Conservation (phyloP, 2,888 invertebrate genomes). For the Caenorhabditis sinica region DNA sequence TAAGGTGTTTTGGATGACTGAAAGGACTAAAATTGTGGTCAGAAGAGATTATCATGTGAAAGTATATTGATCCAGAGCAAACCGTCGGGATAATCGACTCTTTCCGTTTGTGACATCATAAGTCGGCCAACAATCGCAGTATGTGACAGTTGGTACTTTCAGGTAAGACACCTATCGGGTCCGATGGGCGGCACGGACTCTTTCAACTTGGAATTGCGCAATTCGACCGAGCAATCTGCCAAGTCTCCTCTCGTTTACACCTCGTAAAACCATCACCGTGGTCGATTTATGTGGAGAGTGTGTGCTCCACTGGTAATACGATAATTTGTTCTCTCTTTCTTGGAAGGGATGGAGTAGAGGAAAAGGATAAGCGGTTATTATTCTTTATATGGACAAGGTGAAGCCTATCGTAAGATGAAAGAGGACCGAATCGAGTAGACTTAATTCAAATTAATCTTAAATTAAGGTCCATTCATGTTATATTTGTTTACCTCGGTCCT, state of each 20-base stretch:
- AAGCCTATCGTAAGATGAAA: not conserved
- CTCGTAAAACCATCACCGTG: slow-evolving; percentile 60
- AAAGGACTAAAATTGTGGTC: not conserved
- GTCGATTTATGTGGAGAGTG: slow-evolving; percentile 42
- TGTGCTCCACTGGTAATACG: slow-evolving; percentile 59
- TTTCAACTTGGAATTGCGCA: slow-evolving; percentile 51
- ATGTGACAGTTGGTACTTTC: slow-evolving; percentile 51
- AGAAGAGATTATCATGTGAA: not conserved
- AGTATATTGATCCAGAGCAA: slow-evolving; percentile 30
- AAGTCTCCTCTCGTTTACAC: slow-evolving; percentile 58
- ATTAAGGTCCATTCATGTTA: too few relatives aligned
- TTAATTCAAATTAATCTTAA: too few relatives aligned
- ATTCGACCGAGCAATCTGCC: slow-evolving; percentile 57
- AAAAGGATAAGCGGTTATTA: not conserved
- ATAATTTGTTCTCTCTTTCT: slow-evolving; percentile 45
- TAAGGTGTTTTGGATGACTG: slow-evolving; percentile 22
- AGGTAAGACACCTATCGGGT: slow-evolving; percentile 20
- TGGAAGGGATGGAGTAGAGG: not conserved
- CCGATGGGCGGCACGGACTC: slow-evolving; percentile 12
- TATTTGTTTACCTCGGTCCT: too few relatives aligned
- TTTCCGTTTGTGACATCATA: slow-evolving; percentile 29
- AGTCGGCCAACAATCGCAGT: slow-evolving; percentile 12
- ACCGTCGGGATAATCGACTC: slow-evolving; percentile 22
- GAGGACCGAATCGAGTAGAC: too few relatives aligned
- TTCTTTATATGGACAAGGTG: not conserved